Conservation (phyloP, 2,113 vertebrate genomes). For the Aptenodytes forsteri region DNA sequence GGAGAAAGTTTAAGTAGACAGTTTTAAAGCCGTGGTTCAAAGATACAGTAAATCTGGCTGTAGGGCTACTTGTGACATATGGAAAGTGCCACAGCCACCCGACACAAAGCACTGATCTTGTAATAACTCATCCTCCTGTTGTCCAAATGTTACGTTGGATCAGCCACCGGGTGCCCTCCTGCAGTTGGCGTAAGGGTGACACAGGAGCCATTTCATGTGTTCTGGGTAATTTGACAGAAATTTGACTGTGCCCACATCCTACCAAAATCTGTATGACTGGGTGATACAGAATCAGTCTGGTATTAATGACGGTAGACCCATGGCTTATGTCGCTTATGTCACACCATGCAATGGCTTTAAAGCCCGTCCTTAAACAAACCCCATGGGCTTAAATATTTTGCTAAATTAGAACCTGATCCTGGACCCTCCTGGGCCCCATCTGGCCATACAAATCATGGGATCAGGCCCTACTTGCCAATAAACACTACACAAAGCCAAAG, state of each 20-base stretch:
- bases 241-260: background rate
- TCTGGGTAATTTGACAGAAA: background rate
- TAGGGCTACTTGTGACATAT: background rate
- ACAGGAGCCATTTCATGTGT: background rate
- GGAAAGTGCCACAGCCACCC: background rate
- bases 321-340: background rate
- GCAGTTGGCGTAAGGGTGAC: background rate
- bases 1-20: constrained; percentile 20
- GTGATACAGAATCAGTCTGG: background rate
- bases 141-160: background rate
- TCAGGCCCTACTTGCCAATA: background rate
- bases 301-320: background rate
- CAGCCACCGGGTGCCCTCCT: background rate
- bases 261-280: background rate
- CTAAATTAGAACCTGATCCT: constrained; percentile 12
- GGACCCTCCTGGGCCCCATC: background rate
- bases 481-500: background rate
- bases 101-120: background rate
- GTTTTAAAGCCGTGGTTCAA: constrained; percentile 39
- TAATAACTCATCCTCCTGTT: background rate
- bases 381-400: background rate
- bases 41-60: background rate
- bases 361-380: constrained; percentile 15
- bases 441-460: background rate
- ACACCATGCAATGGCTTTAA: background rate